Evolutionary conservation across 2,113 vertebrate genomes (phyloP), one percentile per base, ranked within the genome.

Genomic region (Gobio gobio): DNA sequence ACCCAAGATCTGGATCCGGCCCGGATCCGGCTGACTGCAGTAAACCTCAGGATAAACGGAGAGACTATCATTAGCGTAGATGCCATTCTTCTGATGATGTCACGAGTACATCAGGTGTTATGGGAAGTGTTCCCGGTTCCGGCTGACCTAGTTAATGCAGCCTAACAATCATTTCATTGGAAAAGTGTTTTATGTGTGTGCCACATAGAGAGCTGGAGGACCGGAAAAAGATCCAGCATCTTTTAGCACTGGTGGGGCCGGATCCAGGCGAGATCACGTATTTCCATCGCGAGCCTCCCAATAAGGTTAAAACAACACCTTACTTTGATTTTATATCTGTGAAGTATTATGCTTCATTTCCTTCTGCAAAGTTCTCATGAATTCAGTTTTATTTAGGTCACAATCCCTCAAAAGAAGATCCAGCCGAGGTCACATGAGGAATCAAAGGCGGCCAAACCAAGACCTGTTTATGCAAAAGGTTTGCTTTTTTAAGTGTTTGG

Each of bases 161-260:
- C n/a, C n/a, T n/a, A n/a, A n/a, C n/a, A n/a, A n/a, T n/a, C n/a
- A n/a, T n/a, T n/a, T n/a, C n/a, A n/a, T n/a, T n/a, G n/a, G n/a
- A n/a, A n/a, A n/a, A n/a, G n/a, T n/a, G n/a, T n/a, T n/a, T n/a
- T n/a, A n/a, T n/a, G n/a, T n/a, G n/a, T n/a, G n/a, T n/a, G n/a
- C n/a, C n/a, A n/a, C n/a, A n/a, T n/a, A n/a, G 98, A 90, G 98
- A 99, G 84, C 2, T 99, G 82, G 97, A 98, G 78, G 98, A 98
- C 91, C 95, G 97, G 86, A 98, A 96, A 87, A 99, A 96, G 92
- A 98, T 99, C 88, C 97, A 99, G 10, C 96, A 94, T 83, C 98
- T 99, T 80, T 93, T 99, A 83, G 86, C 95, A 72, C 91, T 98
- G 74, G 93, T 97, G 64, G 97, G 96, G 88, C 93, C 95, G 79